phyloP scores from a whole-genome alignment of 2,797 vertebrate genomes.

The Menidia menidia region DNA sequence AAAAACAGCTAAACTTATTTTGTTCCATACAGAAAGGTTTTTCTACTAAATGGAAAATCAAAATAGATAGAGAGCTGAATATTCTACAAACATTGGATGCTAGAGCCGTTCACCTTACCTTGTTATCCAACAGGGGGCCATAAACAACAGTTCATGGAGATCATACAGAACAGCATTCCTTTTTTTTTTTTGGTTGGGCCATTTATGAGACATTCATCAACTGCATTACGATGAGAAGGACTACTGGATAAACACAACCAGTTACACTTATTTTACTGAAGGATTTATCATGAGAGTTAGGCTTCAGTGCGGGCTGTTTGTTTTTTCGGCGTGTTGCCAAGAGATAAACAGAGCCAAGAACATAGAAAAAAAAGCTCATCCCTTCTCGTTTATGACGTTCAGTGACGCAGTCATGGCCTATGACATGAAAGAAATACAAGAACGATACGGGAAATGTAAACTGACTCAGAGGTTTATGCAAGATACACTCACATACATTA shows the following conservation, averaged over 20 bases:
- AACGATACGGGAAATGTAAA: slow-evolving; percentile 22
- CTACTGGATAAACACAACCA: slow-evolving; percentile 69
- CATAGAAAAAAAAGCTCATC: slow-evolving; percentile 45
- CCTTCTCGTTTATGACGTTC: slow-evolving; percentile 37
- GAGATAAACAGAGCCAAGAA: slow-evolving; percentile 55
- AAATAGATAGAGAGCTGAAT: neutral
- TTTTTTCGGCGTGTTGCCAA: slow-evolving; percentile 47
- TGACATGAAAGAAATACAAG: slow-evolving; percentile 25
- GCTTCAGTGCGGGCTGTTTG: slow-evolving; percentile 47
- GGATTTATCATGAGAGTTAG: slow-evolving; percentile 68
- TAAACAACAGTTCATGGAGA: slow-evolving; percentile 58
- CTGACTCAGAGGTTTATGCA: slow-evolving; percentile 2
- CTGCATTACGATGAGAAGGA: slow-evolving; percentile 51
- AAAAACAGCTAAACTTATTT: neutral
- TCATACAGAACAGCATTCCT: slow-evolving; percentile 48
- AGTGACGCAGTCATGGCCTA: slow-evolving; percentile 34
- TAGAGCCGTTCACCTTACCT: slow-evolving; percentile 23
- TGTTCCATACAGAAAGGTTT: neutral
- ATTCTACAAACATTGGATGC: slow-evolving; percentile 17
- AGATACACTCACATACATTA: neutral
- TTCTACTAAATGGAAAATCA: neutral
- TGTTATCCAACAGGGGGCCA: slow-evolving; percentile 54
- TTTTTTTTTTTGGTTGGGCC: slow-evolving; percentile 46
- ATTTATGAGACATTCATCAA: slow-evolving; percentile 54
- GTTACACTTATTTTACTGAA: slow-evolving; percentile 53